These are phyloP conservation scores for Caenorhabditis remanei DNA, from an alignment of 1,140 invertebrate genomes.

Conservation along the genomic window DNA sequence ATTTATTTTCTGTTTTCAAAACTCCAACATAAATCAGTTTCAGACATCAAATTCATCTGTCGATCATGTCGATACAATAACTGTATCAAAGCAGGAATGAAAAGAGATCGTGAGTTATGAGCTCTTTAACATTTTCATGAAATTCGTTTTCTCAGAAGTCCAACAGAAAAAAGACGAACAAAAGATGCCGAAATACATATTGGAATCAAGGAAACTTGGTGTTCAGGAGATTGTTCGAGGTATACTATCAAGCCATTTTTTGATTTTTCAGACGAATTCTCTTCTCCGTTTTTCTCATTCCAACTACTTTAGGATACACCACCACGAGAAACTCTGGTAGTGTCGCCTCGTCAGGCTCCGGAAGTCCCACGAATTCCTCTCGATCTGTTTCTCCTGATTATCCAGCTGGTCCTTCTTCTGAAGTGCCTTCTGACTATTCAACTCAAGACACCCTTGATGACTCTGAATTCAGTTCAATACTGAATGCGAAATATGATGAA, in stretches of 20 bases:
- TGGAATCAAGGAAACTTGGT: conserved; percentile 1
- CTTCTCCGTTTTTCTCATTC: background rate
- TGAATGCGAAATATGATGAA: background rate
- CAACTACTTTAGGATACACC: background rate
- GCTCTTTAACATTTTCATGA: background rate
- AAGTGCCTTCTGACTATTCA: background rate
- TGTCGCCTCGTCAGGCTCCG: background rate
- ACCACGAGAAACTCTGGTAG: background rate
- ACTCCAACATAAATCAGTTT: background rate
- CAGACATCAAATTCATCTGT: conserved; percentile 61
- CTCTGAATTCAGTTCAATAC: background rate
- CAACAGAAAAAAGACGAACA: conserved; percentile 36
- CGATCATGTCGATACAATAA: conserved; percentile 59
- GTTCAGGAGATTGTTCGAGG: conserved; percentile 28
- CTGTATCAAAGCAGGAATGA: conserved; percentile 61
- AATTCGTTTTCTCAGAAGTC: background rate
- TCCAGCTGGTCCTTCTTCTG: background rate
- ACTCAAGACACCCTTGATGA: no score
- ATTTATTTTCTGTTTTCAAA: background rate
- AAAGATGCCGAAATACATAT: conserved; percentile 15
- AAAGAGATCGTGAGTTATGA: conserved; percentile 51
- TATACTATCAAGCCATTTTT: background rate
- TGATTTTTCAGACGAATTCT: background rate
- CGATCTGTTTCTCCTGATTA: background rate
- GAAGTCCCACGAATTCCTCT: background rate